Evolutionary conservation across 2,797 vertebrate species (phyloP).

Genomic region (Enteromius paludinosus): DNA sequence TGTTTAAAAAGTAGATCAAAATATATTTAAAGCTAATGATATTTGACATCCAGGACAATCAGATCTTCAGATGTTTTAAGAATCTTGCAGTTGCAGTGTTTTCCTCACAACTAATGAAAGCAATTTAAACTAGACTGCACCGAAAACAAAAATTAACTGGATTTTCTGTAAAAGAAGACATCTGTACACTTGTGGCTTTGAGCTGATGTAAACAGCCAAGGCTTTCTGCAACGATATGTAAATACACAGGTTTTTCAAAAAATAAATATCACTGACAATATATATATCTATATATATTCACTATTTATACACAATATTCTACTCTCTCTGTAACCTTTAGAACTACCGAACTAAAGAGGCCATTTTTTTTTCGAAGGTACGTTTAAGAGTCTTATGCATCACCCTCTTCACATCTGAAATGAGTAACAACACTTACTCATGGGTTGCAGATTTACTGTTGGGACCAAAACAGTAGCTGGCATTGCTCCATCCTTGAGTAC

Average conservation of each 20-base stretch:
- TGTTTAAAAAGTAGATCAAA: not conserved
- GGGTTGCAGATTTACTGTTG: not conserved
- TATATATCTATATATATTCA: not conserved
- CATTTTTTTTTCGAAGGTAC: not conserved
- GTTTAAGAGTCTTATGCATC: not conserved
- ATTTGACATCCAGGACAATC: not conserved
- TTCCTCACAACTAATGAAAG: not conserved
- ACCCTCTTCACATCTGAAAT: slow-evolving; percentile 27
- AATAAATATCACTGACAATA: not conserved
- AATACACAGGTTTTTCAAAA: not conserved
- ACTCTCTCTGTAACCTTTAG: not conserved
- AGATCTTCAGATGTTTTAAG: not conserved
- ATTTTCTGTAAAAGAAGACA: not conserved
- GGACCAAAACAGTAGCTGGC: slow-evolving; percentile 8
- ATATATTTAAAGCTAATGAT: not conserved
- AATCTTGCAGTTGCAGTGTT: not conserved
- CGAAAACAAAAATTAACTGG: not conserved
- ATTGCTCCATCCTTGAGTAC: slow-evolving; percentile 2
- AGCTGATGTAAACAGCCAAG: slow-evolving; percentile 15
- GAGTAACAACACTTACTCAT: slow-evolving; percentile 14
- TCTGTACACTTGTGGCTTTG: not conserved
- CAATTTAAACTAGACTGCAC: not conserved
- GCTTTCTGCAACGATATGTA: not conserved
- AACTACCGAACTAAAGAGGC: not conserved
- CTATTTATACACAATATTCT: not conserved